These are phyloP conservation scores for Drosophila anomalata DNA, from an alignment of 2,888 invertebrate species.

Conservation along the genomic window DNA sequence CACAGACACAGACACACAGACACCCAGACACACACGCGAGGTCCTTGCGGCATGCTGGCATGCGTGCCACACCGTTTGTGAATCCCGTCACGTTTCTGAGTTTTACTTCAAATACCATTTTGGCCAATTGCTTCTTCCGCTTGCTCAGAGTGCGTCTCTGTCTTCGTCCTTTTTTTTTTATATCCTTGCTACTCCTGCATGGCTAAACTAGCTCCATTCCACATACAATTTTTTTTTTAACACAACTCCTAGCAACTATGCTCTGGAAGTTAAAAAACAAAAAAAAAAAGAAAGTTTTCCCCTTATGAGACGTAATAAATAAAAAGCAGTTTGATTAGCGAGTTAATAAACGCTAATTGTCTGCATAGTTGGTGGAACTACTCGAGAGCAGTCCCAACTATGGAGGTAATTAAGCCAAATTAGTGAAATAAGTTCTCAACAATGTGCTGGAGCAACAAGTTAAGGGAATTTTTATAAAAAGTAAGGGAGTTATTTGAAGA, in stretches of 20 bases:
- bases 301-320: background rate
- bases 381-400: background rate
- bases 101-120: constrained; percentile 69
- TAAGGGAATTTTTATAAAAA: too few relatives aligned
- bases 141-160: constrained; percentile 4
- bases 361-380: background rate
- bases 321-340: background rate
- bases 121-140: constrained; percentile 68
- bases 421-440: background rate
- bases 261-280: background rate
- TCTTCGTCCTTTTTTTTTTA: constrained; percentile 2
- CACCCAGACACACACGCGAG: background rate
- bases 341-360: constrained; percentile 2
- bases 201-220: background rate
- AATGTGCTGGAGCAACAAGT: background rate
- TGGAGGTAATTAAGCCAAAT: background rate
- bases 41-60: constrained; percentile 26
- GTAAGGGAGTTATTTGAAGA: too few relatives aligned
- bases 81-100: constrained; percentile 73
- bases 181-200: background rate
- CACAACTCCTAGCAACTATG: background rate
- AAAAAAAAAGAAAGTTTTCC: background rate
- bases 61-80: constrained; percentile 47
- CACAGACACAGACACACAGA: background rate
- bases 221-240: background rate